Conservation (phyloP, 1,140 invertebrate species). For the Lamellibrachia luymesi region DNA sequence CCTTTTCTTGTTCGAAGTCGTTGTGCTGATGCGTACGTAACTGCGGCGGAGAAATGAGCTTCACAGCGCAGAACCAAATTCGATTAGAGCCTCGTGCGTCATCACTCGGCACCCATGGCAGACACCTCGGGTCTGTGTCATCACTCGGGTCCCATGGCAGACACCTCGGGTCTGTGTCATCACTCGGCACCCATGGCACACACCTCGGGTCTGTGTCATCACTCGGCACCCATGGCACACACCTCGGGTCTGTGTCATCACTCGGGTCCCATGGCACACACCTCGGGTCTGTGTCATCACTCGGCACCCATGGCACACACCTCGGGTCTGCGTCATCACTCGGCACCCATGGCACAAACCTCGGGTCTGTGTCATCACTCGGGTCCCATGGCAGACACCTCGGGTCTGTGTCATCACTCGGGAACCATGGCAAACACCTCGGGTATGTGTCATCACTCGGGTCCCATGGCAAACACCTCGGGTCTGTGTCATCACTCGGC, state of each 20-base stretch:
- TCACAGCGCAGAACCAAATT: background rate
- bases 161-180: background rate
- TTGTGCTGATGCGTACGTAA: background rate
- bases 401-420: no score
- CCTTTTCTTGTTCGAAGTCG: background rate
- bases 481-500: no score
- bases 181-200: background rate
- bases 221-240: background rate
- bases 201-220: background rate
- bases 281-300: no score
- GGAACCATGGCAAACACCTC: no score
- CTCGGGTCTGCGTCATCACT: no score
- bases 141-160: background rate
- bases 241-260: background rate
- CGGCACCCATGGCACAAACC: no score
- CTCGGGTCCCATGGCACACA: no score
- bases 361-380: no score
- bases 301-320: no score
- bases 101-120: background rate
- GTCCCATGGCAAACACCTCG: no score
- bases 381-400: no score
- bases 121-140: background rate
- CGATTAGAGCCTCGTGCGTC: background rate
- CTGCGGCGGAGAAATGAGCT: background rate
- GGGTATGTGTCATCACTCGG: no score